Evolutionary conservation across 2,888 invertebrate genomes (phyloP).

Genomic region (Caenorhabditis auriculariae): DNA sequence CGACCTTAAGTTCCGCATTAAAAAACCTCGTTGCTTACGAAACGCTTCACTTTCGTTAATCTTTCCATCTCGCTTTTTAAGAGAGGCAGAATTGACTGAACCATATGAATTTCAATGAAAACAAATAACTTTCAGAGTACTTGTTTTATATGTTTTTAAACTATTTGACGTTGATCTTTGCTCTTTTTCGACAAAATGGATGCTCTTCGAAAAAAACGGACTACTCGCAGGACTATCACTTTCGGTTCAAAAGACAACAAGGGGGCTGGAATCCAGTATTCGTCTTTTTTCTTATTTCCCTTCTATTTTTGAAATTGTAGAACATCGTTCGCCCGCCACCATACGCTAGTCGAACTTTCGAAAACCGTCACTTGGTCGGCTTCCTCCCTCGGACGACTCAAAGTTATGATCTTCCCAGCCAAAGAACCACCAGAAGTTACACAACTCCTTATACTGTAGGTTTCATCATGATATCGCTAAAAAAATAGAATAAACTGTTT

Average conservation of each 20-base stretch:
- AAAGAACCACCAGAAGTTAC: slow-evolving; percentile 25
- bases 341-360: slow-evolving; percentile 44
- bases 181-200: slow-evolving; percentile 84
- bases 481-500: too few species aligned
- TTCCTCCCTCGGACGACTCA: slow-evolving; percentile 34
- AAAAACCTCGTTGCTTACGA: too few species aligned
- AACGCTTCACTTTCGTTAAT: too few species aligned
- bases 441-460: slow-evolving; percentile 32
- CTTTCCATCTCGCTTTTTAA: too few species aligned
- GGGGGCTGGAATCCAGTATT: slow-evolving; percentile 41
- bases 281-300: too few species aligned
- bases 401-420: slow-evolving; percentile 20
- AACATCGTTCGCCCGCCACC: slow-evolving; percentile 41
- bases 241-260: slow-evolving; percentile 26
- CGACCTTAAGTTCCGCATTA: too few species aligned
- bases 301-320: slow-evolving; percentile 11
- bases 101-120: too few species aligned
- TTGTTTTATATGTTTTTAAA: slow-evolving; percentile 90
- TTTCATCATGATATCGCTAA: neutral
- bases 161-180: slow-evolving; percentile 86
- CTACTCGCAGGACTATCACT: neutral
- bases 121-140: slow-evolving; percentile 76
- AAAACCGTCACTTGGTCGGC: slow-evolving; percentile 40
- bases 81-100: too few species aligned
- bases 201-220: slow-evolving; percentile 23